A percentile compares a stretch with the other conserved stretches of the same genome.
Evolutionary conservation across 2,113 vertebrate species (phyloP).

Genomic region (Cranoglanis bouderius): DNA sequence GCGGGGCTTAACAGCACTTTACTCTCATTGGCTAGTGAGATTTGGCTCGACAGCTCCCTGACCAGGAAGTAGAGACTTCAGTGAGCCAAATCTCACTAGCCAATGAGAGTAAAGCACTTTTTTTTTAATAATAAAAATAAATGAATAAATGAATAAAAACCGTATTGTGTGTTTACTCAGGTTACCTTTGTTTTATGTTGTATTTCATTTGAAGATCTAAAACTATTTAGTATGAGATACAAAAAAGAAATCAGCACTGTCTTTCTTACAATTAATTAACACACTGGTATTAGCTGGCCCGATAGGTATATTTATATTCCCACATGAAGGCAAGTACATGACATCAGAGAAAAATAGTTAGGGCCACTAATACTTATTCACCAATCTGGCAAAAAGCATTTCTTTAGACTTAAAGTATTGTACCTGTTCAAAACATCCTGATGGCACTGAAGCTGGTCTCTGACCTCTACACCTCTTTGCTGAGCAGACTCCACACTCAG

Average conservation of each 20-base stretch:
- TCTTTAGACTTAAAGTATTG: background rate
- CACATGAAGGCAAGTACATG: background rate
- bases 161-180: too few relatives aligned
- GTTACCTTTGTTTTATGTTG: too few relatives aligned
- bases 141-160: too few relatives aligned
- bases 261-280: background rate
- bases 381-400: background rate
- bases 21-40: too few relatives aligned
- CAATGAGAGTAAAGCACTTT: too few relatives aligned
- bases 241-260: too few relatives aligned
- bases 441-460: constrained; percentile 79
- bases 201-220: background rate
- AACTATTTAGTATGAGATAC: background rate
- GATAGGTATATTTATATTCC: background rate
- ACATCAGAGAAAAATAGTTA: background rate
- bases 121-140: too few relatives aligned
- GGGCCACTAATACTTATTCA: background rate
- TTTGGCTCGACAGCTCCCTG: too few relatives aligned
- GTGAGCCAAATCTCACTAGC: too few relatives aligned
- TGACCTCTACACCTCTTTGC: constrained; percentile 75
- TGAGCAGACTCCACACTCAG: constrained; percentile 78
- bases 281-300: background rate
- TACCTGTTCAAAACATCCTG: constrained; percentile 87
- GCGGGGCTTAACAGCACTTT: too few relatives aligned
- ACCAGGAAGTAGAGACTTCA: too few relatives aligned